Percentiles rank a stretch among this genome's conserved stretches.
These are phyloP conservation scores for Glaucopsyche alexis DNA, from an alignment of 2,888 invertebrate genomes.

Conservation along the genomic window DNA sequence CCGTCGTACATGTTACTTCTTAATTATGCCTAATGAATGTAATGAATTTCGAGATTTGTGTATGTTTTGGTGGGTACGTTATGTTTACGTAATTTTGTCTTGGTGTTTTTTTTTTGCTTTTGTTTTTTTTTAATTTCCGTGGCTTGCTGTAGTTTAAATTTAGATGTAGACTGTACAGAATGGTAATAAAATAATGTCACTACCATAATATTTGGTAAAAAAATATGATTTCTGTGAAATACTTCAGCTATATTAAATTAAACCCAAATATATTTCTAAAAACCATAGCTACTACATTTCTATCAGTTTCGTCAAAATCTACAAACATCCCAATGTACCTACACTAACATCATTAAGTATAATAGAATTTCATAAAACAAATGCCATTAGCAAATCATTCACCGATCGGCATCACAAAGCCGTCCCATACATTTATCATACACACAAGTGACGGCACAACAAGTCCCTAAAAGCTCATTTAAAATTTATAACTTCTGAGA, in stretches of 20 bases:
- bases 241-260: too few species aligned
- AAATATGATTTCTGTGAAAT: too few species aligned
- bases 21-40: constrained; percentile 15
- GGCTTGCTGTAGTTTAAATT: neutral
- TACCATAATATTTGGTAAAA: too few species aligned
- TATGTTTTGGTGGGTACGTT: neutral
- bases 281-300: too few species aligned
- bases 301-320: neutral
- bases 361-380: constrained; percentile 27
- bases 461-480: constrained; percentile 65
- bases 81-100: neutral
- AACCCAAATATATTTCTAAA: too few species aligned
- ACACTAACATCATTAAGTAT: neutral
- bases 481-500: constrained; percentile 67
- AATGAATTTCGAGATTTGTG: constrained; percentile 10
- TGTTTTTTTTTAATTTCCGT: neutral
- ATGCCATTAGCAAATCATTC: constrained; percentile 48
- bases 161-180: too few species aligned
- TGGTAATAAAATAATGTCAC: too few species aligned
- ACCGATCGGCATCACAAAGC: constrained; percentile 19
- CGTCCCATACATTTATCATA: constrained; percentile 68
- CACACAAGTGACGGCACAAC: constrained; percentile 73
- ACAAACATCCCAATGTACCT: neutral
- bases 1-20: constrained; percentile 6
- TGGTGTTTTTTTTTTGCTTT: neutral